Base-by-base conservation (phyloP, 2,113 vertebrate genomes). In the Mola mola region DNA sequence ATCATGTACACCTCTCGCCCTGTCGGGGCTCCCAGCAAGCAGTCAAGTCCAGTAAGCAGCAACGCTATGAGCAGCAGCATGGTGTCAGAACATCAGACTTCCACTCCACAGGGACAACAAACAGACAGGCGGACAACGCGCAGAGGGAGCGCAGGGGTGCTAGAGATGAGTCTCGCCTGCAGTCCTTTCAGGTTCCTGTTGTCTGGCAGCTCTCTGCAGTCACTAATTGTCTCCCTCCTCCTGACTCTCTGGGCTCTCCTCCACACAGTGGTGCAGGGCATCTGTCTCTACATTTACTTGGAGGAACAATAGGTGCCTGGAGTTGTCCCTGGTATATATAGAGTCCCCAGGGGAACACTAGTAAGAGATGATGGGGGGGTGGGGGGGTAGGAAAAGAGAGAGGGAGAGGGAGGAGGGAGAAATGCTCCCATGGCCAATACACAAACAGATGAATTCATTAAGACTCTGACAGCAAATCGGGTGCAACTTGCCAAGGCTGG, bases 361-460 rank as follows among this genome's bases (percentile, higher is more conserved):
- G 63, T 38, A 60, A 63, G 66, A 67, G 66, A 73, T 90, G 64
- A n/a, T n/a, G n/a, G n/a, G n/a, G n/a, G 37, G 37, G 37, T 34
- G 71, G 68, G 75, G 79, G 75, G 86, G 33, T 22, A 51, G 70
- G 66, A 76, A n/a, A 34, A 51, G 71, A 72, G 49, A 47, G 53
- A 52, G 57, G 68, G 66, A 31, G 74, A 57, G 62, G 61, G 80
- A 81, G 84, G 85, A 81, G 87, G 89, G 87, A 79, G 84, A 82
- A 79, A 83, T 85, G 81, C 81, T 91, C 88, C 88, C 86, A 87
- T 93, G 91, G 89, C 91, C 91, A 93, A 93, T 89, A 82, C 92
- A 93, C 93, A 95, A 94, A 93, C 93, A 94, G 92, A 87, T 92
- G 89, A 93, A 93, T 95, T 94, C 91, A 94, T 95, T 94, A 94